Base-by-base conservation (phyloP, 2,888 invertebrate genomes). In the Macropis europaea region DNA sequence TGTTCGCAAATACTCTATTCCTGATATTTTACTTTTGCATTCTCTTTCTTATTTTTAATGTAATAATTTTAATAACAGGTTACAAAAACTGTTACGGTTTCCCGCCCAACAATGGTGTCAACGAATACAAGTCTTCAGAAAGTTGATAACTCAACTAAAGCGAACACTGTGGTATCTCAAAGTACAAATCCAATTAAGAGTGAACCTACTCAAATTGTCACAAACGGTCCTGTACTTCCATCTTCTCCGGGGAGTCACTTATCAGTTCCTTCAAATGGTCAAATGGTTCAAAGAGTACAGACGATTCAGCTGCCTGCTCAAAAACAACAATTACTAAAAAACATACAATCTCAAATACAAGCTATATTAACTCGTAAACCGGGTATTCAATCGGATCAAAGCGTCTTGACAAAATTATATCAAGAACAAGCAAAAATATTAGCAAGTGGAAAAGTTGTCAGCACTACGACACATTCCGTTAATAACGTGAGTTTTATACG, bases 251-350 rank as follows among this genome's bases (percentile, higher is more conserved):
- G 82, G 62, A 79, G 77, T 61, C 84, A 84, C 52, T 76, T 83
- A 64, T 77, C 83, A 34, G 72, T 84, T 30, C 78, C 87, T 22
- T 82, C 88, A n/a, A 86, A 85, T 45, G 85, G 86, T 9, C 90
- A 85, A 85, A 87, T 88, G 84, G 89, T 86, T 60, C 93, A 94
- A 71, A 91, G 93, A 71, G 93, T 95, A 57, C 95, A 94, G 84
- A 94, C 94, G 7, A 95, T 95, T 76, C 95, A 95, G 82, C 88
- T 95, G 50, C 94, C 94, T 13, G 93, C 94, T 9, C 94, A 95
- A 82, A 95, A 95, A 83, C 95, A 95, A 85, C 93, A 93, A 86
- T 90, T 93, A 79, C 86, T 89, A 9, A 86, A 87, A 53, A 87
- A 77, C 60, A 87, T 87, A 70, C 88, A 89, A 40, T 90, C 93